phyloP scores from a whole-genome alignment of 2,888 invertebrate species.

The Molorchus minor region DNA sequence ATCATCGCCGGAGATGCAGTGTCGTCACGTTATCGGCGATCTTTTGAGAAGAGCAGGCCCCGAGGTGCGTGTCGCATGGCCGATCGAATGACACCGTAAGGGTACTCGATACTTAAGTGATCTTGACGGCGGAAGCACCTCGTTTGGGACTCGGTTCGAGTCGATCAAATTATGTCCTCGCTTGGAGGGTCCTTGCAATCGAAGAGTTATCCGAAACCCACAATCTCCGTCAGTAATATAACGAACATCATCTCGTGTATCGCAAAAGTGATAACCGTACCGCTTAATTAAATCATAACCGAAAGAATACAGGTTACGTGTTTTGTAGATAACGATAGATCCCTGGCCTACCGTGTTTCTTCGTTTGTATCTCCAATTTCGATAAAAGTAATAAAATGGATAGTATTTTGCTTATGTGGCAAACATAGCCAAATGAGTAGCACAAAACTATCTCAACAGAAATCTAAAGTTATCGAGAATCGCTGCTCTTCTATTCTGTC shows the following conservation, averaged over 20 bases:
- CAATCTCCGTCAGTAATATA: constrained; percentile 11
- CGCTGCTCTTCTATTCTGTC: too few relatives aligned
- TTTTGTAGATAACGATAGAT: too few relatives aligned
- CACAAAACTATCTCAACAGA: too few relatives aligned
- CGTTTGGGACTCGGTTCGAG: constrained; percentile 46
- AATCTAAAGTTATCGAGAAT: too few relatives aligned
- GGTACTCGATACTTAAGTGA: constrained; percentile 54
- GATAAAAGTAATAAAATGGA: too few relatives aligned
- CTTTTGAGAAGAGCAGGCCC: constrained; percentile 8
- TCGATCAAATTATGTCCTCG: constrained; percentile 52
- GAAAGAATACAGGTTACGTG: too few relatives aligned
- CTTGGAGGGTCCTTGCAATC: constrained; percentile 36
- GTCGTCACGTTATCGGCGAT: constrained; percentile 5
- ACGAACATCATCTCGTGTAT: background rate
- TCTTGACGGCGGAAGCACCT: constrained; percentile 56
- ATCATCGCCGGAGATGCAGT: constrained; percentile 7
- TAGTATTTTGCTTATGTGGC: too few relatives aligned
- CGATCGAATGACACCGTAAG: constrained; percentile 54
- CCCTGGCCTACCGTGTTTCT: too few relatives aligned
- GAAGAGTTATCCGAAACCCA: constrained; percentile 36
- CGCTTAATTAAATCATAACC: background rate
- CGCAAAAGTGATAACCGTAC: background rate
- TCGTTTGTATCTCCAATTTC: too few relatives aligned
- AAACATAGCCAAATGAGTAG: too few relatives aligned
- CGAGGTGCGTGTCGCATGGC: constrained; percentile 46